Evolutionary conservation across 64 coral and sea anemone genomes (phyloP).

Genomic region (Stichodactyla mertensii): DNA sequence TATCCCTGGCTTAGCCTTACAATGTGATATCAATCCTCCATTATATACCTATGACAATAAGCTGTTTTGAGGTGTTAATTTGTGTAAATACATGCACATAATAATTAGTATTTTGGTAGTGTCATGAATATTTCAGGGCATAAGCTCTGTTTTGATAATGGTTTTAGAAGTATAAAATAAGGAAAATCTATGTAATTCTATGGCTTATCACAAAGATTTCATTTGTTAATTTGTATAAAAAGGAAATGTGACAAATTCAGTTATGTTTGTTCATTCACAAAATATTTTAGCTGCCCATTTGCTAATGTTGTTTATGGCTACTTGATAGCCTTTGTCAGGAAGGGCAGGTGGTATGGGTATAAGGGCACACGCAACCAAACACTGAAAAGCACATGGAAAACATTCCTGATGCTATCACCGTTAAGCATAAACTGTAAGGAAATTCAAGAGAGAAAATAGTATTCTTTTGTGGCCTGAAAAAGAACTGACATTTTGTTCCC

Average conservation of each 20-base stretch:
- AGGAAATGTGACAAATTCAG: background rate
- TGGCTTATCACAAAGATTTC: background rate
- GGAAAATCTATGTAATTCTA: background rate
- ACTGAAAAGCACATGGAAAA: slow-evolving; percentile 11
- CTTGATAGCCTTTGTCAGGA: background rate
- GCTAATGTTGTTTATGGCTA: background rate
- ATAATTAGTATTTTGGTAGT: background rate
- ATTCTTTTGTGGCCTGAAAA: background rate
- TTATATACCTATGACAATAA: slow-evolving; percentile 6
- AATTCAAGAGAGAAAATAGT: slow-evolving; percentile 1
- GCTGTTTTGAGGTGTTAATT: slow-evolving; percentile 1
- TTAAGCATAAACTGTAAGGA: background rate
- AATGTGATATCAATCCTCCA: background rate
- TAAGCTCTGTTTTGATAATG: background rate
- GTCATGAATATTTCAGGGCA: background rate
- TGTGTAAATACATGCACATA: slow-evolving; percentile 7
- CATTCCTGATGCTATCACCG: background rate
- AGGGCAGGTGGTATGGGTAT: slow-evolving; percentile 6
- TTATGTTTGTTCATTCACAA: background rate
- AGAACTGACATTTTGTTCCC: background rate
- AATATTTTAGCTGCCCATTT: slow-evolving; percentile 1
- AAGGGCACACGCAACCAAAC: background rate
- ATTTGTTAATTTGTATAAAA: background rate
- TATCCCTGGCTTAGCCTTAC: background rate
- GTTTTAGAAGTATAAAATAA: background rate